Base-by-base conservation (phyloP, 2,113 vertebrate species). In the Manacus vitellinus region DNA sequence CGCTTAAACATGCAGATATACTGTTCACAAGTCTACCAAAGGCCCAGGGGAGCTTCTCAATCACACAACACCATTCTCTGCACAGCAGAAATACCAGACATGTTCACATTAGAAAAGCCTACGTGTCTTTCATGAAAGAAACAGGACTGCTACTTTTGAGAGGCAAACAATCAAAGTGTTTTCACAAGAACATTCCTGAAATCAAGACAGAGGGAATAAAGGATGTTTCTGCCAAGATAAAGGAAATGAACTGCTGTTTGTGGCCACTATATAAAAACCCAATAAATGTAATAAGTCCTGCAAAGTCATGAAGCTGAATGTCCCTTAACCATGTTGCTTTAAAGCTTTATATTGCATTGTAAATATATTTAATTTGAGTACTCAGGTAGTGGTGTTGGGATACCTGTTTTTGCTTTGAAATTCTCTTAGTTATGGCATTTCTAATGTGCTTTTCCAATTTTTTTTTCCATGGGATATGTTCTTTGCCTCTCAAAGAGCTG, bases 101-200 rank as follows among this genome's bases (percentile, higher is more conserved):
- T 65, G 14, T 22, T 46, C 44, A 31, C 14, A 6, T 25, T 51
- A 23, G 33, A 76, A 79, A 73, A 61, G 2, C 0, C 0, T 19
- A 9, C 3, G 3, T 46, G 46, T 73, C 33, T 80, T 78, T 74
- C 10, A 52, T 4, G 4, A 63, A 14, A 39, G 30, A 47, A 75
- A 35, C 4, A 66, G 21, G 33, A 35, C 7, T 66, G 23, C 6
- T 83, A 46, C 8, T 22, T 68, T 77, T 52, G 39, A 65, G 35
- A 87, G 25, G 9, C 11, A 89, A 87, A 67, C 4, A 37, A 28
- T 8, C 33, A 72, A 79, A 59, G 4, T 4, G 51, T 30, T 70
- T 81, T 88, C 25, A 51, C 9, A 14, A 68, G 20, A 84, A 84
- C 37, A 14, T 80, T 51, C 13, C 63, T 61, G 33, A 87, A 84